phyloP scores from a whole-genome alignment of 2,797 vertebrate genomes.

The Decapterus maruadsi region DNA sequence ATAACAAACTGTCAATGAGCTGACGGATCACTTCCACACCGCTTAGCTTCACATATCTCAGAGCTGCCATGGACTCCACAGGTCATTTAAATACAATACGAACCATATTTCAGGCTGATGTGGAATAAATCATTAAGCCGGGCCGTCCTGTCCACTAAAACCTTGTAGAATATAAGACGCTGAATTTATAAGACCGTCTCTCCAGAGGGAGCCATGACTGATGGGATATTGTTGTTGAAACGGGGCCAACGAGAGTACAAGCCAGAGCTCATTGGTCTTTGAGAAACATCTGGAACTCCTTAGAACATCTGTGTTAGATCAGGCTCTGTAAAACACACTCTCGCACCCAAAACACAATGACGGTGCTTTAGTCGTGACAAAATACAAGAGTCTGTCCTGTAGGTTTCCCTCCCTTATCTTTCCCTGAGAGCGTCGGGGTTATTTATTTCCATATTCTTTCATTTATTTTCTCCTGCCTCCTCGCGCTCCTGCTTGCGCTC shows the following conservation, averaged over 20 bases:
- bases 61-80: neutral
- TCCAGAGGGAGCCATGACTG: conserved; percentile 66
- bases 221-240: conserved; percentile 74
- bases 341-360: conserved; percentile 48
- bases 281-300: conserved; percentile 78
- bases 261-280: conserved; percentile 67
- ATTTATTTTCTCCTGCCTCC: conserved; percentile 44
- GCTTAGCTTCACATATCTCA: conserved; percentile 8
- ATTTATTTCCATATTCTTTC: conserved; percentile 67
- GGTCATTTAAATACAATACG: conserved; percentile 25
- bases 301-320: conserved; percentile 77
- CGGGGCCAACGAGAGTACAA: conserved; percentile 59
- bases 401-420: conserved; percentile 53
- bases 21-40: conserved; percentile 1
- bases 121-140: conserved; percentile 32
- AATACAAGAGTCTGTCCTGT: conserved; percentile 42
- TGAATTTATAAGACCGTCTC: conserved; percentile 59
- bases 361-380: conserved; percentile 38
- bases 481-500: conserved; percentile 30
- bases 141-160: conserved; percentile 38
- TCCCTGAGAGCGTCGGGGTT: conserved; percentile 36
- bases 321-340: conserved; percentile 64
- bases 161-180: conserved; percentile 37
- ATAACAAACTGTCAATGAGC: conserved; percentile 15
- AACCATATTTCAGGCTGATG: conserved; percentile 37